Base-by-base conservation (phyloP, 2,888 invertebrate species). In the Priocnemis perturbator region DNA sequence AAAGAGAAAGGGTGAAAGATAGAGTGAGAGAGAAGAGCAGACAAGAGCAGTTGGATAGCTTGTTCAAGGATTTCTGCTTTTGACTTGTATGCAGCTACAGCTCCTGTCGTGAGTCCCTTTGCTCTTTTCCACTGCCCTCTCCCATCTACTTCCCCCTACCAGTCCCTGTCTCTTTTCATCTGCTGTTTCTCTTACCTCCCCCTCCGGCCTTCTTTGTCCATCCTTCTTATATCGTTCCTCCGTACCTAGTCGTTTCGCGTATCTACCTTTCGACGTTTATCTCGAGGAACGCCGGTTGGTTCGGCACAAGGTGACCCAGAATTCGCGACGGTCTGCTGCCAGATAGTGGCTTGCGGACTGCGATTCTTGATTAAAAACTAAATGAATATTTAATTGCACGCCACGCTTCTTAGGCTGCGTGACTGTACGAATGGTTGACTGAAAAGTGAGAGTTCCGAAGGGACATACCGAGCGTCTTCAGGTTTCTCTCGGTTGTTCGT, bases 21-120 rank as follows among this genome's bases (percentile, higher is more conserved):
- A 21, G 19, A 57, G 37, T 37, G 19, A 21, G 23, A 60, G 52
- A 44, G n/a, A 14, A 50, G 21, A 9, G 50, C 21, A 53, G 30
- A 23, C 55, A 60, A 56, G 44, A 14, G 57, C 50, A 55, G 57
- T 44, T 64, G 74, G 67, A 69, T 71, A 67, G 73, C 62, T 68
- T 69, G 77, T 72, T 79, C 79, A 79, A 79, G 79, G 79, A 79
- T 77, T 76, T 79, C 76, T 69, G 17, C 73, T 63, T n/a, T n/a
- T 56, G 11, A 60, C 48, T 55, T 68, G 73, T 73, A 71, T 75
- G 75, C 79, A 77, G 77, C 75, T 75, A 72, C 74, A 73, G 71
- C 64, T 62, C 66, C 69, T 71, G 71, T 71, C 72, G 69, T 61
- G 67, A 73, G 67, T 67, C 63, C 64, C 53, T 55, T 30, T 52